phyloP scores from a whole-genome alignment of 37 sponge, comb jelly and placozoan genomes.

The Mnemiopsis leidyi region DNA sequence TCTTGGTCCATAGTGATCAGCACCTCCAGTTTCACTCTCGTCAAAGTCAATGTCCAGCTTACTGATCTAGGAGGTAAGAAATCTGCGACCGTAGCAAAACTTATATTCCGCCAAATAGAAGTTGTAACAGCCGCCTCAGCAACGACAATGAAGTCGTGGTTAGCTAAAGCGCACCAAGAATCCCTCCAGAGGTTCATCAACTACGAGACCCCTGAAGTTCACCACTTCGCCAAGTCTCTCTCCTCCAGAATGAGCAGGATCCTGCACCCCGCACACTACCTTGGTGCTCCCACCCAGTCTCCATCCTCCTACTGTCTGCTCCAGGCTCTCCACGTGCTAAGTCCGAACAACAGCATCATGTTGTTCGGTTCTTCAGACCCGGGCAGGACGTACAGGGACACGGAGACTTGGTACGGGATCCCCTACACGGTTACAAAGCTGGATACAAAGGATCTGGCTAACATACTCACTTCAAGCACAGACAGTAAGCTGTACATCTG shows the following conservation, averaged over 20 bases:
- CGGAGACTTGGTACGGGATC: slow-evolving; percentile 39
- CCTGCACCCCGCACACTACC: not conserved
- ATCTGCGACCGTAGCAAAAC: not conserved
- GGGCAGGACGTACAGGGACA: no score
- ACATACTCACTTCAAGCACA: not conserved
- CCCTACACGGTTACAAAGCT: not conserved
- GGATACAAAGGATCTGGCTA: not conserved
- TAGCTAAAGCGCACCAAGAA: slow-evolving; percentile 4
- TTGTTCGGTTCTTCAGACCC: not conserved
- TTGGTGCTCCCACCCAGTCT: slow-evolving; percentile 4
- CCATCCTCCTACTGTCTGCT: not conserved
- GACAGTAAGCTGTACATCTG: not conserved
- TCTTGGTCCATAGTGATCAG: slow-evolving; percentile 9
- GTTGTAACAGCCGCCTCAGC: not conserved
- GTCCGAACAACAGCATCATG: not conserved
- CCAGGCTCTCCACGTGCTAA: not conserved
- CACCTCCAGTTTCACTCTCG: not conserved
- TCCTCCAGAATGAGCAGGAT: slow-evolving; percentile 23
- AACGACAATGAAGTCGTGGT: not conserved
- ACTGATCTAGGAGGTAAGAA: not conserved
- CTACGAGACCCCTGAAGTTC: not conserved
- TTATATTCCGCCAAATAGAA: not conserved
- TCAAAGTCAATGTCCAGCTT: slow-evolving; percentile 49
- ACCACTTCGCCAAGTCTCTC: slow-evolving; percentile 34
- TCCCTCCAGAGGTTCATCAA: slow-evolving; percentile 16